Conservation (phyloP, 2,113 vertebrate genomes). For the Brachyhypopomus gauderio region DNA sequence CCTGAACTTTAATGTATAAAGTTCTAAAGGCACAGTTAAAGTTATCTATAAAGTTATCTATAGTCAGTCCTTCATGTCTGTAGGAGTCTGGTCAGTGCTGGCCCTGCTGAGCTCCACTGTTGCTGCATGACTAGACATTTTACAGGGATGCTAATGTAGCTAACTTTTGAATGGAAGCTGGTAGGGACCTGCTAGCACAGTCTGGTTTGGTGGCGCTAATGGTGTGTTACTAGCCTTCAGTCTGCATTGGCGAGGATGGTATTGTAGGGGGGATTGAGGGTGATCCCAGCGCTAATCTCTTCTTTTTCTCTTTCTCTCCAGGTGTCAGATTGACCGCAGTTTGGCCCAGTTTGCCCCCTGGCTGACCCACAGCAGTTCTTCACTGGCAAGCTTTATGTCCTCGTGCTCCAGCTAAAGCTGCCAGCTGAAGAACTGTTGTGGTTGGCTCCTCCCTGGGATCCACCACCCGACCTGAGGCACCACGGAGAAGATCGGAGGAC, state of each 20-base stretch:
- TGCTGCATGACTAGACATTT: too few species aligned
- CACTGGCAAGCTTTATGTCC: constrained; percentile 99
- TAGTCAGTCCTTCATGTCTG: too few species aligned
- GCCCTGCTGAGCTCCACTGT: too few species aligned
- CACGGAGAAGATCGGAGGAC: neutral
- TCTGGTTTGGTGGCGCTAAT: neutral
- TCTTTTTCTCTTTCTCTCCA: constrained; percentile 58
- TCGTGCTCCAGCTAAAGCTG: constrained; percentile 97
- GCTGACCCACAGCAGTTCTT: constrained; percentile 99
- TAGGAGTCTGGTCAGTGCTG: too few species aligned
- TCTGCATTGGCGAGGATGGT: neutral
- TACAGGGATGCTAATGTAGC: neutral
- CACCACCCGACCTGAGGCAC: constrained; percentile 32
- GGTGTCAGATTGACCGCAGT: constrained; percentile 23
- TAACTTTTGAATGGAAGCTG: constrained; percentile 9
- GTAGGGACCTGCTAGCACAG: neutral
- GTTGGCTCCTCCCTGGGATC: constrained; percentile 83
- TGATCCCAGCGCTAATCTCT: neutral
- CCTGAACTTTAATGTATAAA: too few species aligned
- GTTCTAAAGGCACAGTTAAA: too few species aligned
- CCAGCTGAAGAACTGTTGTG: constrained; percentile 99
- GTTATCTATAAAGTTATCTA: too few species aligned
- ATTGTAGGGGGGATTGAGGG: too few species aligned
- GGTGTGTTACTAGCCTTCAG: neutral
- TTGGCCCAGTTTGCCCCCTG: constrained; percentile 63